These are phyloP conservation scores for Aphidius gifuensis DNA, from an alignment of 1,140 invertebrate species.

Conservation along the genomic window DNA sequence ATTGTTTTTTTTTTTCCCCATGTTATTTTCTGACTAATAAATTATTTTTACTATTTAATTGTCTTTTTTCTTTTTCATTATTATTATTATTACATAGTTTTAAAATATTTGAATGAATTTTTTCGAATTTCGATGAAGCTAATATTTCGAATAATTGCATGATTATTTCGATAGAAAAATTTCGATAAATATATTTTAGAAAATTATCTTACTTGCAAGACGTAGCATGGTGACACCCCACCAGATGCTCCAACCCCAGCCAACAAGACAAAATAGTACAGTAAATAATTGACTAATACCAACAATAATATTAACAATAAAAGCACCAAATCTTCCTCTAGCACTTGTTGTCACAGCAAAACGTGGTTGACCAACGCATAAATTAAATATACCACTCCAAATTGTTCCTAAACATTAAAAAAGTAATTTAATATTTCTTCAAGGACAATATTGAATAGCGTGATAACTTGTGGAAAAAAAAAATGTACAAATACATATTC, in stretches of 20 bases:
- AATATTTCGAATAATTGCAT: background rate
- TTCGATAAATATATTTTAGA: background rate
- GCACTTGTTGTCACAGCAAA: conserved; percentile 72
- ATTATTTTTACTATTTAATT: too few species aligned
- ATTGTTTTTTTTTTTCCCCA: too few species aligned
- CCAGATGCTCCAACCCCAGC: conserved; percentile 96
- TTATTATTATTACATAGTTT: too few species aligned
- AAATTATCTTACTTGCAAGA: conserved; percentile 64
- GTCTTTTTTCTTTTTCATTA: too few species aligned
- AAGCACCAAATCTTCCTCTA: conserved; percentile 69
- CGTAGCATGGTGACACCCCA: conserved; percentile 90
- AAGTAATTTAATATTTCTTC: conserved; percentile 5
- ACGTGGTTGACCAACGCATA: conserved; percentile 84
- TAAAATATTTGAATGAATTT: background rate
- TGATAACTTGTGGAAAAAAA: too few species aligned
- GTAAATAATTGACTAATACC: conserved; percentile 85
- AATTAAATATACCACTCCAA: conserved; percentile 79
- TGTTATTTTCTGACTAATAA: too few species aligned
- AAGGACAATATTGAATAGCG: background rate
- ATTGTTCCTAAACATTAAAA: conserved; percentile 71
- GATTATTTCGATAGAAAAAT: too few species aligned
- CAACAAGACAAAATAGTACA: conserved; percentile 90
- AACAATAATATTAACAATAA: conserved; percentile 81
- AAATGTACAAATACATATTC: too few species aligned
- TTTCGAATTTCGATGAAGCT: background rate